Base-by-base conservation (phyloP, 2,888 invertebrate species). In the Drosophila yooni region DNA sequence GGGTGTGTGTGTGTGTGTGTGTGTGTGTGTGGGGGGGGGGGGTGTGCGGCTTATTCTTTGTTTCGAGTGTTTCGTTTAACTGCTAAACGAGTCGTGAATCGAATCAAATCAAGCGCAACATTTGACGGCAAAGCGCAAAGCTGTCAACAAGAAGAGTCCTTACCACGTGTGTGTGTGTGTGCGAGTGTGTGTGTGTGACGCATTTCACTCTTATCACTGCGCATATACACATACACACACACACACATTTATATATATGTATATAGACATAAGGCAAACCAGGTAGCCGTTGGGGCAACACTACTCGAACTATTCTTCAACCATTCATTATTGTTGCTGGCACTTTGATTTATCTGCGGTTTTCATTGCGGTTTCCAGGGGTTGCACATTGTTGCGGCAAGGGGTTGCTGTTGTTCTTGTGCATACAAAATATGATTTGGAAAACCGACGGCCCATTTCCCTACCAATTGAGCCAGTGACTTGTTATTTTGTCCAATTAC, bases 401-500 rank as follows among this genome's bases (percentile, higher is more conserved):
- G 58, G 71, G 71, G 56, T 51, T 38, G 25, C 50, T 61, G 40
- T 3, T 13, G 11, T 10, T 25, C 46, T 2, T 25, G 21, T 15
- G 7, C 21, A 13, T 15, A 25, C 15, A 7, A 15, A 18, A 11
- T 15, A 4, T 8, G 6, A 11, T 21, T 21, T 38, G 51, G 29
- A 21, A 38, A 51, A 51, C 33, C 29, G 25, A 15, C 31, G 29
- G 50, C 25, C 25, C 46, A 46, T 46, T 46, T 46, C 25, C 46
- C 46, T 46, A 18, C 27, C 62, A 66, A 67, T 80, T 56, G 66
- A 25, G 51, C 61, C 71, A 82, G 80, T 82, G 82, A 82, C 86
- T 82, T 82, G 82, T 82, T 76, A 64, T 83, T 81, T 79, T 75
- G n/a, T 74, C 52, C 70, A 83, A 82, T 82, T 82, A 83, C 81